phyloP scores from a whole-genome alignment of 53 echinoderm and acorn worm species.

The Henricia sp. region DNA sequence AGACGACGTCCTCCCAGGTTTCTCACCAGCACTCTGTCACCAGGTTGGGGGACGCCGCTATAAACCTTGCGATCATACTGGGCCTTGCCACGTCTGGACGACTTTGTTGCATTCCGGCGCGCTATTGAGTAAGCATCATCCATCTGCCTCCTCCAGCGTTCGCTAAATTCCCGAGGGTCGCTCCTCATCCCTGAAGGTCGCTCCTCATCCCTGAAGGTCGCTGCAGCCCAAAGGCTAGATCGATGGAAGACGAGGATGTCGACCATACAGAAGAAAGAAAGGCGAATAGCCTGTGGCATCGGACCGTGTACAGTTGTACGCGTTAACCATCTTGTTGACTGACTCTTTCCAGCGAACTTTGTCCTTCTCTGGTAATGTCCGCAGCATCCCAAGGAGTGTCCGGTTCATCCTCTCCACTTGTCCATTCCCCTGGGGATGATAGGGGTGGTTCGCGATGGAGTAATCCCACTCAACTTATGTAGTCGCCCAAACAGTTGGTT shows the following conservation, averaged over 20 bases:
- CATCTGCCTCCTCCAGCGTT: constrained; percentile 10
- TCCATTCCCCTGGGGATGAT: constrained; percentile 84
- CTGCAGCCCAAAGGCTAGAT: neutral
- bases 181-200: too few relatives aligned
- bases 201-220: too few relatives aligned
- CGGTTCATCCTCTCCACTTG: too few relatives aligned
- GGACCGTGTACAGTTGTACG: too few relatives aligned
- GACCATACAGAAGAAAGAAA: constrained; percentile 31
- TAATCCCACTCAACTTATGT: constrained; percentile 21
- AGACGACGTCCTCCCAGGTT: too few relatives aligned
- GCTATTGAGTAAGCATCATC: neutral
- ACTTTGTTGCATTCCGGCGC: too few relatives aligned
- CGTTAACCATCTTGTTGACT: constrained; percentile 67
- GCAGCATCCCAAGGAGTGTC: too few relatives aligned
- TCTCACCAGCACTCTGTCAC: neutral
- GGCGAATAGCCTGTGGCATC: too few relatives aligned
- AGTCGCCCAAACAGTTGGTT: constrained; percentile 53
- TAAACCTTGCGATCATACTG: neutral
- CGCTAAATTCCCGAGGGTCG: neutral
- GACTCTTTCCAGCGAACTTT: constrained; percentile 51
- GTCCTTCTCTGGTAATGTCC: constrained; percentile 41
- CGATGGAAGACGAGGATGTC: constrained; percentile 2
- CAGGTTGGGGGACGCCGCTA: neutral
- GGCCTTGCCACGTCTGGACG: neutral
- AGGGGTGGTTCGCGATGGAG: constrained; percentile 65